A percentile compares a stretch with the other conserved stretches of the same genome.
phyloP scores from a whole-genome alignment of 2,797 vertebrate species.

The Botia almorhae region DNA sequence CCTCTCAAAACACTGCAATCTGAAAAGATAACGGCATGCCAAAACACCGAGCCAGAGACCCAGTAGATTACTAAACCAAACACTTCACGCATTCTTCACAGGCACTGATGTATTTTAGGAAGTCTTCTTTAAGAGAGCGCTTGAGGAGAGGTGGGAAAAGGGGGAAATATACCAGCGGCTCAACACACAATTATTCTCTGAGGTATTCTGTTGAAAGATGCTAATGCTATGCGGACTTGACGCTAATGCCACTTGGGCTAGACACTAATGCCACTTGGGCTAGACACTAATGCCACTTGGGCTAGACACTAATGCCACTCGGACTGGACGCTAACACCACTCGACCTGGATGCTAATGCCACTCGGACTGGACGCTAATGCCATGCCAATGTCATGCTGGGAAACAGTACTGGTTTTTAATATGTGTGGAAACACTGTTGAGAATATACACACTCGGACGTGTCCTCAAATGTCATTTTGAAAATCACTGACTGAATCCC shows the following conservation, averaged over 20 bases:
- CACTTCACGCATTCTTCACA: constrained; percentile 48
- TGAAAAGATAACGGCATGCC: constrained; percentile 53
- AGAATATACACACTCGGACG: constrained; percentile 56
- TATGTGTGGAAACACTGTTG: constrained; percentile 52
- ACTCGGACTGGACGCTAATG: too few relatives aligned
- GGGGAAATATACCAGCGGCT: constrained; percentile 51
- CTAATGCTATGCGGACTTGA: constrained; percentile 64
- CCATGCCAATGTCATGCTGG: too few relatives aligned
- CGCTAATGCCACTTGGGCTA: too few relatives aligned
- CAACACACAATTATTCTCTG: constrained; percentile 66
- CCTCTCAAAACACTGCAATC: constrained; percentile 50
- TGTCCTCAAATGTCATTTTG: constrained; percentile 5
- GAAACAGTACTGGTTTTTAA: constrained; percentile 32
- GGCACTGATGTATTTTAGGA: constrained; percentile 67
- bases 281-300: too few relatives aligned
- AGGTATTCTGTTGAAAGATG: constrained; percentile 58
- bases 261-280: too few relatives aligned
- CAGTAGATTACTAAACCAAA: constrained; percentile 52
- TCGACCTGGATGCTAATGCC: too few relatives aligned
- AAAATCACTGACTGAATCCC: constrained; percentile 67
- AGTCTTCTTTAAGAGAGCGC: constrained; percentile 55
- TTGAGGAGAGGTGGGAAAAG: constrained; percentile 23
- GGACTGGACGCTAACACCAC: constrained; percentile 41
- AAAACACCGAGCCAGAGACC: constrained; percentile 41
- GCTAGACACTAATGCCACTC: constrained; percentile 64